Percentiles rank a stretch among this genome's conserved stretches.
phyloP scores from a whole-genome alignment of 2,797 vertebrate genomes.

The Cossypha heuglini region DNA sequence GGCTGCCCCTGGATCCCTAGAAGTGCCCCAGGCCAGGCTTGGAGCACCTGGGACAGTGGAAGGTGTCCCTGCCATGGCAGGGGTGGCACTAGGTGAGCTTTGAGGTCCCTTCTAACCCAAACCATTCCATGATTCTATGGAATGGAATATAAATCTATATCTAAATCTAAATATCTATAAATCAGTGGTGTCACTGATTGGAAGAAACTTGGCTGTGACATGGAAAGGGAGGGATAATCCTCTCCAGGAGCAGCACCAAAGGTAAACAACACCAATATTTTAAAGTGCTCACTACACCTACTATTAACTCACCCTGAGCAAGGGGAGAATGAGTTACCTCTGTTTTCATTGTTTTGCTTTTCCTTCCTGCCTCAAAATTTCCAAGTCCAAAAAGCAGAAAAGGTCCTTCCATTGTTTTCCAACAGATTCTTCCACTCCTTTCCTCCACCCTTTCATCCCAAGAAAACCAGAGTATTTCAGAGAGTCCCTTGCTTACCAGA shows the following conservation, averaged over 20 bases:
- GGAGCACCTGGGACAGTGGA: background rate
- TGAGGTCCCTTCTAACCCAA: background rate
- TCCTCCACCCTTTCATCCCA: background rate
- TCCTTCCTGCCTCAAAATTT: background rate
- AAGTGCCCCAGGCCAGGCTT: fast-evolving
- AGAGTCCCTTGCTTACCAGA: background rate
- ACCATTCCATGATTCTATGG: background rate
- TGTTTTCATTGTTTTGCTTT: background rate
- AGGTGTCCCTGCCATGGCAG: background rate
- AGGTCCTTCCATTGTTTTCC: background rate
- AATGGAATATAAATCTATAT: too few relatives aligned
- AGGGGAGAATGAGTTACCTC: background rate
- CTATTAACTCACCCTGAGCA: background rate
- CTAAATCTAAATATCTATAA: background rate
- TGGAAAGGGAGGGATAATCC: background rate
- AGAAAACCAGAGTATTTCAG: background rate
- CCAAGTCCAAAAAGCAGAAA: background rate
- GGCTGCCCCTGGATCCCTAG: background rate
- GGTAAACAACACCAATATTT: background rate
- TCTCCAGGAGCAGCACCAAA: background rate
- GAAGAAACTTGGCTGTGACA: background rate
- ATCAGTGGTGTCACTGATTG: background rate
- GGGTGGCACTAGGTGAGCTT: fast-evolving
- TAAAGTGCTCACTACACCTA: background rate
- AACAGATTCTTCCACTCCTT: background rate